Percentiles rank a stretch among this genome's conserved stretches.
Evolutionary conservation across 2,113 vertebrate genomes (phyloP).

Genomic region (Sterna hirundo): DNA sequence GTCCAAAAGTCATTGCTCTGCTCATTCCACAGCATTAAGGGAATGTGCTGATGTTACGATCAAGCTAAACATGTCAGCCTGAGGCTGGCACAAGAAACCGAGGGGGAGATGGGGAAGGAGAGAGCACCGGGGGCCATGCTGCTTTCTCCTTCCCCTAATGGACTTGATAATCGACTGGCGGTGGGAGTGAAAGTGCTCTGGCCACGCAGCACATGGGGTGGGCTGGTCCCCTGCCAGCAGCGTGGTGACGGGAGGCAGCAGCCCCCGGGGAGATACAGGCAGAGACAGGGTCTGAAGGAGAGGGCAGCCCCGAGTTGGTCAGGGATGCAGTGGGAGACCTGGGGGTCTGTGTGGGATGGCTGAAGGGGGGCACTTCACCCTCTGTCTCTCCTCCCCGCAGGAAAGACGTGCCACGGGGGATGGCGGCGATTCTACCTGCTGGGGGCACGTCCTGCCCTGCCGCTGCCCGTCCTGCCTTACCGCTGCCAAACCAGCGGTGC

Average conservation of each 20-base stretch:
- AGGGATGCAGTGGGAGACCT: neutral
- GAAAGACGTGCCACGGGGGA: fast-evolving
- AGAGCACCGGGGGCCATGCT: neutral
- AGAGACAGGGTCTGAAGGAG: neutral
- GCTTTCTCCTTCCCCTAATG: slow-evolving; percentile 1
- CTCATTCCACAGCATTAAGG: neutral
- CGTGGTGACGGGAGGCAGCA: neutral
- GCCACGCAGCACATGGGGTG: neutral
- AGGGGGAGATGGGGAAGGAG: neutral
- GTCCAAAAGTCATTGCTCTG: neutral
- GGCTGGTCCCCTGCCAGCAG: neutral
- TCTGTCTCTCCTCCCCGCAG: neutral
- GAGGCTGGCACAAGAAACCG: neutral
- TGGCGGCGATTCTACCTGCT: neutral
- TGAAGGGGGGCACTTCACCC: neutral
- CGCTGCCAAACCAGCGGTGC: neutral
- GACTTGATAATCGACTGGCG: neutral
- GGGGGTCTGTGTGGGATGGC: neutral
- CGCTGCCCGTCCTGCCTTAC: neutral
- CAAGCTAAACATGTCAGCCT: neutral
- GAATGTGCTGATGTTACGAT: neutral
- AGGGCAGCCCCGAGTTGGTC: neutral
- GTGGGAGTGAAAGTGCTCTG: neutral
- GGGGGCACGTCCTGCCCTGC: neutral
- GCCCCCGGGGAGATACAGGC: fast-evolving